A percentile compares a stretch with the other conserved stretches of the same genome.
phyloP scores from a whole-genome alignment of 2,888 invertebrate genomes.

The Spodoptera picta region DNA sequence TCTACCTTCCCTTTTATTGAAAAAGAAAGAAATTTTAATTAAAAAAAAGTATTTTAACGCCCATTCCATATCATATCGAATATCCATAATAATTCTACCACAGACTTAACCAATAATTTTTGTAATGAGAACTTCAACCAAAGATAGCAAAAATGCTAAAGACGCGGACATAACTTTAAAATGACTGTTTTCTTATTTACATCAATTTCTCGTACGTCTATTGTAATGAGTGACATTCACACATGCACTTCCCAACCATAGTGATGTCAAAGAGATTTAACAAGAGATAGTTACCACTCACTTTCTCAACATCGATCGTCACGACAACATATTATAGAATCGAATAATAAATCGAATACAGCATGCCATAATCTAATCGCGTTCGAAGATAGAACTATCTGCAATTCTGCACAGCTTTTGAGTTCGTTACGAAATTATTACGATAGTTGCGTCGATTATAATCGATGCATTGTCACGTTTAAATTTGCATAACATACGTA shows the following conservation, averaged over 20 bases:
- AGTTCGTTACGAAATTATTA: constrained; percentile 45
- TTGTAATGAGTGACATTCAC: constrained; percentile 16
- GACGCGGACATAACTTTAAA: neutral
- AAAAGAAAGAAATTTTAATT: no score
- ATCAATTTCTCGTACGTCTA: neutral
- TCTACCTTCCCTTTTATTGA: no score
- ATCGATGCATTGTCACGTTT: constrained; percentile 45
- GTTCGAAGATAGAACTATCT: constrained; percentile 38
- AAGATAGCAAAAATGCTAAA: neutral
- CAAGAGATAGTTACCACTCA: constrained; percentile 31
- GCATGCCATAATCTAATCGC: constrained; percentile 47
- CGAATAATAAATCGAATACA: constrained; percentile 38
- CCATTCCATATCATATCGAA: no score
- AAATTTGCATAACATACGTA: neutral
- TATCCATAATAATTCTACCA: no score
- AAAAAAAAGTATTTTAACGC: no score
- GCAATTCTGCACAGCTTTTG: constrained; percentile 24
- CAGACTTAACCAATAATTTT: neutral
- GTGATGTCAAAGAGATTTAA: constrained; percentile 44
- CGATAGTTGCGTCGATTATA: constrained; percentile 23
- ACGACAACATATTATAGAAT: constrained; percentile 43
- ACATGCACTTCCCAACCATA: constrained; percentile 35
- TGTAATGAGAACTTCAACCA: neutral
- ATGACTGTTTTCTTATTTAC: constrained; percentile 9
- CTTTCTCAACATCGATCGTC: constrained; percentile 56